Percentiles rank a stretch among this genome's conserved stretches.
These are phyloP conservation scores for Notamacropus eugenii DNA, from an alignment of 2,797 vertebrate genomes.

Conservation along the genomic window DNA sequence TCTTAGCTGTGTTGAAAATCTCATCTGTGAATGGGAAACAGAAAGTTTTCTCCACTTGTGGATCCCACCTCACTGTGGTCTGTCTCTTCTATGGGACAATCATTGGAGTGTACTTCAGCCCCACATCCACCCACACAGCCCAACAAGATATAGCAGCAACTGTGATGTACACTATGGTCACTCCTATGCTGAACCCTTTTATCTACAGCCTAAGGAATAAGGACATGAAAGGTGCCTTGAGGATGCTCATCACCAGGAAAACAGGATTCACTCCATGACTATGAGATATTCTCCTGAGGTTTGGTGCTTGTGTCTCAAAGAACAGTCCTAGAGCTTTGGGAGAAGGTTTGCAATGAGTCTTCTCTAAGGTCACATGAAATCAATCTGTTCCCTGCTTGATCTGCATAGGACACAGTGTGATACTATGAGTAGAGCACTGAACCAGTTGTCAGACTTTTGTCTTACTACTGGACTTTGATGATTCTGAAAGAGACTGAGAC, in stretches of 20 bases:
- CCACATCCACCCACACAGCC: slow-evolving; percentile 67
- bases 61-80: slow-evolving; percentile 73
- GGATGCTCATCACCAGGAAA: neutral
- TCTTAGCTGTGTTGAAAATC: neutral
- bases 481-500: neutral
- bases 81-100: slow-evolving; percentile 70
- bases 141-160: slow-evolving; percentile 68
- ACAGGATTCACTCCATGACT: neutral
- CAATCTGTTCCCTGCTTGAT: neutral
- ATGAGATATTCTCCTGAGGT: neutral
- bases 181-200: slow-evolving; percentile 77
- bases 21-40: slow-evolving; percentile 30
- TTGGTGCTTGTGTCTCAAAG: neutral
- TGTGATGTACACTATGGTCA: slow-evolving; percentile 74
- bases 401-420: neutral
- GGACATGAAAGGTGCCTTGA: slow-evolving; percentile 56
- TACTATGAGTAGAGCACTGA: neutral
- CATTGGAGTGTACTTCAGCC: slow-evolving; percentile 71
- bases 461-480: too few relatives aligned
- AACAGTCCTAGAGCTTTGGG: neutral
- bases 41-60: slow-evolving; percentile 74
- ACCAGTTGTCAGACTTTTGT: neutral
- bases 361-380: neutral
- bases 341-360: neutral
- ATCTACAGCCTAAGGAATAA: slow-evolving; percentile 74